phyloP scores from a whole-genome alignment of 2,797 vertebrate species.

The Garrulus glandarius region DNA sequence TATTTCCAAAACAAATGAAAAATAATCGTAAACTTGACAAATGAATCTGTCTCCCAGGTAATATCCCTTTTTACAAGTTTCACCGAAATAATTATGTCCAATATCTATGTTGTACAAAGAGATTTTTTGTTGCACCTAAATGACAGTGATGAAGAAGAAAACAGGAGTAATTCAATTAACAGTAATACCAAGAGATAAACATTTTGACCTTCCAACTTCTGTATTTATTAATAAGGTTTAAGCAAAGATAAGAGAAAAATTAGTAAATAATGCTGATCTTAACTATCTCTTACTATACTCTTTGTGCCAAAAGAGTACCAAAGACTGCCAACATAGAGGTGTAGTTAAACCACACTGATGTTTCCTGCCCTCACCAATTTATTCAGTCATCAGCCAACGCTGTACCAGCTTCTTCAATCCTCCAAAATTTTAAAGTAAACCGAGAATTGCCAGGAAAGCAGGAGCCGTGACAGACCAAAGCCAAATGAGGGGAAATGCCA shows the following conservation, averaged over 20 bases:
- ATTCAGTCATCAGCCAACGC: background rate
- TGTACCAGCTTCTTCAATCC: background rate
- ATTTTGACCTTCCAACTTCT: background rate
- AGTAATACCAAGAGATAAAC: background rate
- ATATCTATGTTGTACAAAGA: background rate
- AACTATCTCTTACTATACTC: background rate
- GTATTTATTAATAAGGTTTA: background rate
- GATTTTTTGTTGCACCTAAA: background rate
- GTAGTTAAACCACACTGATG: background rate
- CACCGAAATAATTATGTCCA: background rate
- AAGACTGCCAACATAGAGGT: background rate
- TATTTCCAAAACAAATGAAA: background rate
- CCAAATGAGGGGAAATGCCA: rapidly evolving
- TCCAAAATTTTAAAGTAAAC: background rate
- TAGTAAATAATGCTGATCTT: background rate
- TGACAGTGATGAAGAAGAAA: background rate
- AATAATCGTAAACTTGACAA: background rate
- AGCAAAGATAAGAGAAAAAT: background rate
- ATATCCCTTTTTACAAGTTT: background rate
- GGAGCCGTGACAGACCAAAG: background rate
- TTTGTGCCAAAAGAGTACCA: background rate
- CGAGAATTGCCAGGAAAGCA: background rate
- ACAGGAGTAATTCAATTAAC: background rate
- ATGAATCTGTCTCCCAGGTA: background rate
- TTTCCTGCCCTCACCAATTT: background rate